These are phyloP conservation scores for Peromyscus melanophrys DNA, from an alignment of 2,797 vertebrate genomes.

Conservation along the genomic window DNA sequence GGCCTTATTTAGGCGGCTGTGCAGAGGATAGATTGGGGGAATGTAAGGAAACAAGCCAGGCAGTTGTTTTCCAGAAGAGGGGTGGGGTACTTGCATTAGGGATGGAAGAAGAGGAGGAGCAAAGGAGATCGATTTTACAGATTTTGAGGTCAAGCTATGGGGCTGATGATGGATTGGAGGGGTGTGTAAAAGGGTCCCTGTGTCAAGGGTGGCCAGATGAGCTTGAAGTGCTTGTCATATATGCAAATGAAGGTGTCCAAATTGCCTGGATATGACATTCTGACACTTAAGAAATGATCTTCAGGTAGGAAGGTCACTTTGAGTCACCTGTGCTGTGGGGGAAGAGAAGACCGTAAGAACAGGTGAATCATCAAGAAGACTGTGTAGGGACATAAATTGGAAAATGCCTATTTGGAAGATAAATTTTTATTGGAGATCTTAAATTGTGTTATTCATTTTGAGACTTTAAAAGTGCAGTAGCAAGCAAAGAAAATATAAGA, in stretches of 20 bases:
- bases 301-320: conserved; percentile 40
- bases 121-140: conserved; percentile 36
- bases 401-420: conserved; percentile 75
- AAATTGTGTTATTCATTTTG: conserved; percentile 78
- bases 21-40: no score
- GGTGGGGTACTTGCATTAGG: neutral
- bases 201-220: neutral
- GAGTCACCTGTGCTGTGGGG: neutral
- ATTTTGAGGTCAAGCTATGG: neutral
- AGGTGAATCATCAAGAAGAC: conserved; percentile 59
- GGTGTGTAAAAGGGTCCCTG: neutral
- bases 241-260: conserved; percentile 61
- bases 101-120: neutral
- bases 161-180: conserved; percentile 1
- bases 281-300: conserved; percentile 20
- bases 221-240: conserved; percentile 43
- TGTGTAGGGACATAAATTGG: conserved; percentile 46
- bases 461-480: conserved; percentile 74
- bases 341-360: neutral
- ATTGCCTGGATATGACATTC: conserved; percentile 42
- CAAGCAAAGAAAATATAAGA: conserved; percentile 67
- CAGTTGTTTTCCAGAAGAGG: neutral
- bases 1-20: neutral
- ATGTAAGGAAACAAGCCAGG: neutral
- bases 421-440: conserved; percentile 74